A percentile compares a stretch with the other conserved stretches of the same genome.
These are phyloP conservation scores for Clepsis dumicolana DNA, from an alignment of 2,888 invertebrate genomes.

Conservation along the genomic window DNA sequence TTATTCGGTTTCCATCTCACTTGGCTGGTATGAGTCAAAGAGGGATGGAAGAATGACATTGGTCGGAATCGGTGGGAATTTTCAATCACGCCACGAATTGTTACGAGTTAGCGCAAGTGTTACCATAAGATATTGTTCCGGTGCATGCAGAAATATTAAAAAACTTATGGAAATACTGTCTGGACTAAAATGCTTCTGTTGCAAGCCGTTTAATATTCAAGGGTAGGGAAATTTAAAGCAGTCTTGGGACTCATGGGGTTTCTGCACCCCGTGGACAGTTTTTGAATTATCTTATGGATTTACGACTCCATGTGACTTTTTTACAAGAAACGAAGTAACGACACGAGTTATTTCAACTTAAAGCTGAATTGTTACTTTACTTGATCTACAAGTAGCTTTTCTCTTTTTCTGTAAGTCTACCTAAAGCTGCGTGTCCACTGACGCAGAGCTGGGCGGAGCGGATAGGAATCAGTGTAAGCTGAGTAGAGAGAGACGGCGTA, in stretches of 20 bases:
- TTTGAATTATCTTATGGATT: not conserved
- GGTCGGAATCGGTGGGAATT: not conserved
- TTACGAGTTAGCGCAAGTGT: constrained; percentile 36
- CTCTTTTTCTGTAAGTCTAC: not conserved
- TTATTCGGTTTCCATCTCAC: constrained; percentile 4
- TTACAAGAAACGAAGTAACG: no score
- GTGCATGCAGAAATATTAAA: constrained; percentile 32
- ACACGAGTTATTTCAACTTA: no score
- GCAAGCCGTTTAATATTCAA: not conserved
- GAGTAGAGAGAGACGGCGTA: no score
- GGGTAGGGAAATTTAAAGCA: not conserved
- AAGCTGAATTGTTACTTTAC: no score
- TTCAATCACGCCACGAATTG: constrained; percentile 13
- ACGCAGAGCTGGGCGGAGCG: no score
- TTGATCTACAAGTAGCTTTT: no score
- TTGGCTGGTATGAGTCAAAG: not conserved
- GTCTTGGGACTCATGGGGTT: not conserved
- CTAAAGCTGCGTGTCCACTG: no score
- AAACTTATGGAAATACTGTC: not conserved
- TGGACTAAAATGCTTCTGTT: not conserved
- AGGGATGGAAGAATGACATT: not conserved
- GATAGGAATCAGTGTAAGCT: no score
- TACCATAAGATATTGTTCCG: constrained; percentile 34
- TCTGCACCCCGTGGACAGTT: not conserved
- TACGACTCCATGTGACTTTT: no score